Conservation (phyloP, 2,797 vertebrate species). For the Xenopus petersii region DNA sequence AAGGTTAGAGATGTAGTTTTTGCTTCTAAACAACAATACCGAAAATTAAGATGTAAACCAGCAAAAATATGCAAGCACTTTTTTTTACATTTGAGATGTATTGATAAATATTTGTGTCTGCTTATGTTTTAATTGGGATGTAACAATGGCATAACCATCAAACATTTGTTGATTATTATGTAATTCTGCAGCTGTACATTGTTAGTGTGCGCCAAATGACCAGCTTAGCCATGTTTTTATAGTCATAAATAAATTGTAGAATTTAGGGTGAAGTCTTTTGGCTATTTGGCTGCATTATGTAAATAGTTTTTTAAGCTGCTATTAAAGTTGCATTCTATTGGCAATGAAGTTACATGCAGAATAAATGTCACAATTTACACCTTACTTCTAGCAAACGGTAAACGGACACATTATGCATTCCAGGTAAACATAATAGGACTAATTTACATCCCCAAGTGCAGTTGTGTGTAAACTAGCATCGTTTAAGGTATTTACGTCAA, state of each 20-base stretch:
- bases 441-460: too few species aligned
- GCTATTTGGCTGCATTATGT: constrained; percentile 43
- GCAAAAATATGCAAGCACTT: constrained; percentile 3
- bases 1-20: constrained; percentile 33
- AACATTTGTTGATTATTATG: constrained; percentile 27
- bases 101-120: constrained; percentile 25
- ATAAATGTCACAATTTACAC: constrained; percentile 16
- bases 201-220: constrained; percentile 38
- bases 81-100: constrained; percentile 30
- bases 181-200: constrained; percentile 24
- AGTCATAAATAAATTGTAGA: constrained; percentile 37
- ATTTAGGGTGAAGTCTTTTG: constrained; percentile 41
- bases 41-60: constrained; percentile 25
- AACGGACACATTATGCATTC: too few species aligned
- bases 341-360: constrained; percentile 34
- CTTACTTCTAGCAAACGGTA: background rate
- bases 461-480: too few species aligned
- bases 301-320: constrained; percentile 37
- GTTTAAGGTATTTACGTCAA: too few species aligned
- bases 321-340: constrained; percentile 21
- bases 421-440: background rate
- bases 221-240: constrained; percentile 42
- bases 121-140: constrained; percentile 31
- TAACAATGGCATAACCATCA: constrained; percentile 23
- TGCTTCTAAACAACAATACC: constrained; percentile 33